These are phyloP conservation scores for Ephestia elutella DNA, from an alignment of 1,140 invertebrate species.

Conservation along the genomic window DNA sequence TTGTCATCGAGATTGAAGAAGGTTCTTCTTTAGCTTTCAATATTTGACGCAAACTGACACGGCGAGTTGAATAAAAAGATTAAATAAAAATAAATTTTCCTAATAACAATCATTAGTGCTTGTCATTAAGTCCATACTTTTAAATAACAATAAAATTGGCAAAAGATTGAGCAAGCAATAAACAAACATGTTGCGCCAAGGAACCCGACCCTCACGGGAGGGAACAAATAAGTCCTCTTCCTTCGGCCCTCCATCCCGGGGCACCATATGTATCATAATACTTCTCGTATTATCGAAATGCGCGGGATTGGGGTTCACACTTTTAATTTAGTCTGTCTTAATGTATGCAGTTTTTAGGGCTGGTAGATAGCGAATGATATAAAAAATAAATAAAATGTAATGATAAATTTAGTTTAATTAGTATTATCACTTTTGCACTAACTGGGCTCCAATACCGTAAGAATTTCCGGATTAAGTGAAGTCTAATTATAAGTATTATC, in stretches of 20 bases:
- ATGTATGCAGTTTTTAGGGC: conserved; percentile 45
- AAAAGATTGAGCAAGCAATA: neutral
- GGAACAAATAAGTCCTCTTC: conserved; percentile 49
- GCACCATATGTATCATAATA: conserved; percentile 62
- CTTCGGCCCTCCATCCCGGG: conserved; percentile 52
- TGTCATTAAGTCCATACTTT: neutral
- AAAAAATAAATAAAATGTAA: neutral
- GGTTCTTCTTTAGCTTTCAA: too few species aligned
- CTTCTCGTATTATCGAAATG: conserved; percentile 58
- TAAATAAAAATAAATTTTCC: too few species aligned
- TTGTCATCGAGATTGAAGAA: too few species aligned
- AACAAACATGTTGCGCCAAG: neutral
- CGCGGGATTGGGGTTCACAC: conserved; percentile 52
- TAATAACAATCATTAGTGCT: too few species aligned
- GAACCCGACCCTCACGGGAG: conserved; percentile 14
- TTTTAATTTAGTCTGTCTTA: conserved; percentile 72
- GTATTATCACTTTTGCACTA: too few species aligned
- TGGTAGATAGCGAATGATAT: neutral
- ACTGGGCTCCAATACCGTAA: too few species aligned
- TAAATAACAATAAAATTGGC: neutral
- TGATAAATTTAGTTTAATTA: too few species aligned
- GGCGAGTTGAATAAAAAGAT: too few species aligned
- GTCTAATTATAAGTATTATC: too few species aligned
- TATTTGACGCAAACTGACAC: too few species aligned
- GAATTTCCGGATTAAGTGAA: too few species aligned